Evolutionary conservation across 2,797 vertebrate species (phyloP).

Genomic region (Luscinia luscinia): DNA sequence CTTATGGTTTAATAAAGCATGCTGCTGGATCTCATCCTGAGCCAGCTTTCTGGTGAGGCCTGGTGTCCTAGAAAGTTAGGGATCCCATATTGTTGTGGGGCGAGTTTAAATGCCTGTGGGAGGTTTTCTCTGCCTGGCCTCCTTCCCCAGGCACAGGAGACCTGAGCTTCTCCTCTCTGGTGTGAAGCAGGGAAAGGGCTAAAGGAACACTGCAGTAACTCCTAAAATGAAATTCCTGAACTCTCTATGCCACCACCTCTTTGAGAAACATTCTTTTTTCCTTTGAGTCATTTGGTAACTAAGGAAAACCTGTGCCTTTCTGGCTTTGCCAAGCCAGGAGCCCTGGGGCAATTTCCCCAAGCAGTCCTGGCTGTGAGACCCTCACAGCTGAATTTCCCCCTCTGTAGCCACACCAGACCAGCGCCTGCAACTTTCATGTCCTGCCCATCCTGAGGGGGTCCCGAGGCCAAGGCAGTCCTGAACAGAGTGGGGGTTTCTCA

Average conservation of each 20-base stretch:
- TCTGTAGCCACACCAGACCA: fast-evolving
- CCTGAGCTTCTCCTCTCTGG: neutral
- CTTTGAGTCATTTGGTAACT: neutral
- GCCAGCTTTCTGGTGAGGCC: neutral
- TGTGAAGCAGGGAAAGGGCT: neutral
- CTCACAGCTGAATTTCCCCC: fast-evolving
- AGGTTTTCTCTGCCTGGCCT: neutral
- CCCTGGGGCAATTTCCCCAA: neutral
- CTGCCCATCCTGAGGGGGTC: neutral
- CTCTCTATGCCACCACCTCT: too few species aligned
- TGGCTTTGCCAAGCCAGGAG: fast-evolving
- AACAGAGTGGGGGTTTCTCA: neutral
- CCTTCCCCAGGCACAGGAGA: neutral
- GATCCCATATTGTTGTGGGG: neutral
- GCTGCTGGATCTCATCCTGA: neutral
- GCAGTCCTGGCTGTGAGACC: neutral
- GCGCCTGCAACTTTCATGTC: fast-evolving
- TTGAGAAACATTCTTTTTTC: neutral
- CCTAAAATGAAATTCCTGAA: neutral
- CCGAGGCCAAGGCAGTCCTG: fast-evolving
- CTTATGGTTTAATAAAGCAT: neutral
- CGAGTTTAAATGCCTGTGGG: neutral
- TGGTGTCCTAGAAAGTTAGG: neutral
- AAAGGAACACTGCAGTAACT: neutral
- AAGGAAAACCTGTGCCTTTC: neutral